Conservation (phyloP, 2,113 vertebrate species). For the Callionymus lyra region DNA sequence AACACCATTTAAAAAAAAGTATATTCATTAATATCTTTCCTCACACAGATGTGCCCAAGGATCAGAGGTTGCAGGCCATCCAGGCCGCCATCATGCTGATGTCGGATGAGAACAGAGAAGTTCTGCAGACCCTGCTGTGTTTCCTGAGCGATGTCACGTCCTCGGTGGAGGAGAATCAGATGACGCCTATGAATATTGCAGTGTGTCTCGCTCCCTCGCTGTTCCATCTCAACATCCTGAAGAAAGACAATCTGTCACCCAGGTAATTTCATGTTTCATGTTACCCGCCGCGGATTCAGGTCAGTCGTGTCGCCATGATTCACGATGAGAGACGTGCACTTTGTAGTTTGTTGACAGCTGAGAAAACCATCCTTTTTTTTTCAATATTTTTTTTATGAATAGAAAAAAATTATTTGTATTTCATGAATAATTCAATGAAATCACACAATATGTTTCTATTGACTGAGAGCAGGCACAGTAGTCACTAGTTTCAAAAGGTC, state of each 20-base stretch:
- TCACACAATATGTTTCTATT: too few species aligned
- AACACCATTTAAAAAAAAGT: too few species aligned
- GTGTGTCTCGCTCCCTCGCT: slow-evolving; percentile 95
- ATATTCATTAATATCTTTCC: background rate
- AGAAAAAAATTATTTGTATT: too few species aligned
- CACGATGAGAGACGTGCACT: background rate
- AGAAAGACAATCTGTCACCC: slow-evolving; percentile 87
- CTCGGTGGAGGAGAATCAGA: slow-evolving; percentile 91
- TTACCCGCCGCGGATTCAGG: too few species aligned
- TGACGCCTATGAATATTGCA: slow-evolving; percentile 96
- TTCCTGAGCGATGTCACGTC: slow-evolving; percentile 88
- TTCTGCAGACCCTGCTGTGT: slow-evolving; percentile 86
- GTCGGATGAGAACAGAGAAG: slow-evolving; percentile 92
- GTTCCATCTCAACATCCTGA: slow-evolving; percentile 92
- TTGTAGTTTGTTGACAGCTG: too few species aligned
- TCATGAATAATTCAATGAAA: too few species aligned
- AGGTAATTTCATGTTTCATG: slow-evolving; percentile 56
- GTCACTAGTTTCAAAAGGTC: too few species aligned
- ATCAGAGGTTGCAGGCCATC: slow-evolving; percentile 85
- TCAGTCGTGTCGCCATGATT: slow-evolving; percentile 2
- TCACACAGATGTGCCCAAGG: slow-evolving; percentile 82
- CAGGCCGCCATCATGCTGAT: slow-evolving; percentile 93
- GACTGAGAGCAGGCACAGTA: too few species aligned
- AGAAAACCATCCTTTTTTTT: too few species aligned
- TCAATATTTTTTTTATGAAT: too few species aligned